phyloP scores from a whole-genome alignment of 2,113 vertebrate genomes.

The Donacobius atricapilla region DNA sequence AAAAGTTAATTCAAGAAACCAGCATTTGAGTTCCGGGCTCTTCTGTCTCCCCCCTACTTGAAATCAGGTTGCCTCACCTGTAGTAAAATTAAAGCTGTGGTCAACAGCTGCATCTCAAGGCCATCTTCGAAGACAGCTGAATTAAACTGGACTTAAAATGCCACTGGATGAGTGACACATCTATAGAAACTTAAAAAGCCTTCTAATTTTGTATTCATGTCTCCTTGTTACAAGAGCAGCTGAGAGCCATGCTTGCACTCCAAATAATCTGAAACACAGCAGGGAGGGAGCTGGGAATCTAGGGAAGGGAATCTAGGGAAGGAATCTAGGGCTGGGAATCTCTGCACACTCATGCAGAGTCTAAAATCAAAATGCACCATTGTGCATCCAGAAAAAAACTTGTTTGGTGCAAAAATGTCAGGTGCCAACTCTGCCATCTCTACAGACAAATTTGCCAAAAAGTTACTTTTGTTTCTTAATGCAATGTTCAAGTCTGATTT shows the following conservation, averaged over 20 bases:
- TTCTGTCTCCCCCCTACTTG: neutral
- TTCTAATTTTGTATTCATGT: neutral
- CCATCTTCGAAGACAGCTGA: neutral
- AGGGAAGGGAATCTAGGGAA: neutral
- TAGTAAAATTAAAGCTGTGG: neutral
- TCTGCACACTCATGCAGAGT: too few relatives aligned
- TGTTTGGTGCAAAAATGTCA: neutral
- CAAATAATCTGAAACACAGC: neutral
- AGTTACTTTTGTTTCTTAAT: neutral
- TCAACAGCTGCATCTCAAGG: neutral
- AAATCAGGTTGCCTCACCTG: neutral
- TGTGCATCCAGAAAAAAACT: neutral
- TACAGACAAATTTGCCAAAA: neutral
- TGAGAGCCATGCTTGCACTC: neutral
- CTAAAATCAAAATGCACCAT: neutral
- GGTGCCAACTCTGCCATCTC: neutral
- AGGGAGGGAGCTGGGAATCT: neutral
- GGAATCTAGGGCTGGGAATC: too few relatives aligned
- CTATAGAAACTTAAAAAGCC: neutral
- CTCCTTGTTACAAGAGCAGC: neutral
- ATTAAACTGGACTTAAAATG: neutral
- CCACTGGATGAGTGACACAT: neutral
- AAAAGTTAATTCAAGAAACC: neutral
- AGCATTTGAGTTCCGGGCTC: neutral
- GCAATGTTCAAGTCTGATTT: neutral